Evolutionary conservation across 2,888 invertebrate species (phyloP).

Genomic region (Brenthis hecate): DNA sequence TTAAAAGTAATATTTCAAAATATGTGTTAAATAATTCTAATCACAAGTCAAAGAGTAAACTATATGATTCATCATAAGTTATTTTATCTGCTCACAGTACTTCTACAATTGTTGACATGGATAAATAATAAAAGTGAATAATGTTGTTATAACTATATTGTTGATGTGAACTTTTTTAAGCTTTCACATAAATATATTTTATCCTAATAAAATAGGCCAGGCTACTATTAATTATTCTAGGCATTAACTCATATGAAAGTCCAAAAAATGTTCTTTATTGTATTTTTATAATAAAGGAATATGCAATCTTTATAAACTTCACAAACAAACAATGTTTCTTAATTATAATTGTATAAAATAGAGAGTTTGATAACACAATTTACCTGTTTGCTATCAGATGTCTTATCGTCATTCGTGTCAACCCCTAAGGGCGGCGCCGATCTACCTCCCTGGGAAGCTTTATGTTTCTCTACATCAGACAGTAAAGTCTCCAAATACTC

Average conservation of each 20-base stretch:
- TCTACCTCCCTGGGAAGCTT: slow-evolving; percentile 76
- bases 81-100: slow-evolving; percentile 6
- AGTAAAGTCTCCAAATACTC: slow-evolving; percentile 93
- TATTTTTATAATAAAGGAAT: too few relatives aligned
- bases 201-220: too few relatives aligned
- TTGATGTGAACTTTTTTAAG: slow-evolving; percentile 1
- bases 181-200: too few relatives aligned
- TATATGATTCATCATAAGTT: slow-evolving; percentile 19
- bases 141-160: background rate
- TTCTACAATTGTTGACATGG: slow-evolving; percentile 1
- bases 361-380: slow-evolving; percentile 42
- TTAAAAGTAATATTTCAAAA: background rate
- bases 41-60: background rate
- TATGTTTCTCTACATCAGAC: slow-evolving; percentile 92
- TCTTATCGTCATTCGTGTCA: slow-evolving; percentile 76
- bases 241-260: too few relatives aligned
- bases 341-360: slow-evolving; percentile 23
- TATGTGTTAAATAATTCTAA: background rate
- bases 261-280: too few relatives aligned
- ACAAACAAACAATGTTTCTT: too few relatives aligned
- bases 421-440: slow-evolving; percentile 76
- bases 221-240: too few relatives aligned
- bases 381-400: slow-evolving; percentile 76
- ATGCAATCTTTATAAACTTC: too few relatives aligned
- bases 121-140: background rate